These are phyloP conservation scores for Leuciscus idus DNA, from an alignment of 2,113 vertebrate genomes.

Conservation along the genomic window DNA sequence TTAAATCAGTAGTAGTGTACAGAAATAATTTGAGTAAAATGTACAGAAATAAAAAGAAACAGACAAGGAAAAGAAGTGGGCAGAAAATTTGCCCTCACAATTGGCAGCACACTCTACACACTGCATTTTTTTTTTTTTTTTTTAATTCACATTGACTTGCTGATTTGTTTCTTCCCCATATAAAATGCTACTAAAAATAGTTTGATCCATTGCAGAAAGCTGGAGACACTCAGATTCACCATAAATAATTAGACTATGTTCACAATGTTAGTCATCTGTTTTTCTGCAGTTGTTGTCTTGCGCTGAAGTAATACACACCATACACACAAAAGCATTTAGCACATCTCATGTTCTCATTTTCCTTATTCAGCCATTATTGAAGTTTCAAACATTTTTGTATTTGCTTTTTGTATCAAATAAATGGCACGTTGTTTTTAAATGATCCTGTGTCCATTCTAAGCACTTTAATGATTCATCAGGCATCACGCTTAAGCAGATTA, in stretches of 20 bases:
- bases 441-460: conserved; percentile 36
- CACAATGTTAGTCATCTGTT: neutral
- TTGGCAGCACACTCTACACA: neutral
- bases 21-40: neutral
- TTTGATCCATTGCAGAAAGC: conserved; percentile 19
- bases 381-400: neutral
- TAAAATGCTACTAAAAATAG: conserved; percentile 24
- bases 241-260: neutral
- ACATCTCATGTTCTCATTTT: neutral
- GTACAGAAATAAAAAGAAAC: conserved; percentile 41
- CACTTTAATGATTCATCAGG: conserved; percentile 46
- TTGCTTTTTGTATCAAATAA: conserved; percentile 55
- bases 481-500: conserved; percentile 51
- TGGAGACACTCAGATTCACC: neutral
- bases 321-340: neutral
- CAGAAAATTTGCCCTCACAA: neutral
- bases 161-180: neutral
- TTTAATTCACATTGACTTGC: neutral
- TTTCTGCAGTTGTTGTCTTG: conserved; percentile 25
- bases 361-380: conserved; percentile 36
- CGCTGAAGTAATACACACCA: neutral
- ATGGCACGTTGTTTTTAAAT: conserved; percentile 62
- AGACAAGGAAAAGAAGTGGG: neutral
- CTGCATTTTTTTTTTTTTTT: neutral
- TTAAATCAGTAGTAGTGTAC: neutral